Evolutionary conservation across 2,113 vertebrate genomes (phyloP), one percentile per base, ranked within the genome.

Genomic region (Conger conger): DNA sequence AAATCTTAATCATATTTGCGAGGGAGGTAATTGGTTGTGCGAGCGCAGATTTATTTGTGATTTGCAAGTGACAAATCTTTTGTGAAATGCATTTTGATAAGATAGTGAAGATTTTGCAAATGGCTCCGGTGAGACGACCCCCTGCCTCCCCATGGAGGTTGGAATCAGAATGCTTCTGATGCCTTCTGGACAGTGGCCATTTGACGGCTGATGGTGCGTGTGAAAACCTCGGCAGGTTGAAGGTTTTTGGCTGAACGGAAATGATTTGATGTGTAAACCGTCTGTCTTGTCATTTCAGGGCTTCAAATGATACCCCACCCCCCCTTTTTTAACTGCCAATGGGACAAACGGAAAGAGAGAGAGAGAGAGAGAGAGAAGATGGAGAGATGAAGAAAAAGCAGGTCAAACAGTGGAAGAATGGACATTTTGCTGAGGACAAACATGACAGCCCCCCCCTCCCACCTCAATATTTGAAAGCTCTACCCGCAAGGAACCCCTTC

Each of bases 331-430:
- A 54, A 18, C 33, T 13, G 4, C 79, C 60, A 81, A 27, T 50
- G 81, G 33, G 87, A 16, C 42, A 81, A 85, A 45, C 60, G 38
- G 15, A 78, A n/a, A n/a, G 30, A 78, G 42, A 50, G 23, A 73
- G 37, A 85, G 40, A n/a, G 42, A 73, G 33, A 76, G 30, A n/a
- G 53, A 76, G 30, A 76, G 84, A 76, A 76, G 77, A 76, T 89
- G 87, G 17, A 36, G 79, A 37, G 73, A 38, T 57, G 54, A 63
- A 63, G 81, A 18, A 17, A 78, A 37, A 36, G 13, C n/a, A 80
- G 16, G 16, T 38, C 30, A 80, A 77, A 60, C 42, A 88, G 68
- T 33, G 27, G 68, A 73, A 73, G 68, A 73, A 87, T 27, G 30
- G 30, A 45, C 53, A 50, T 15, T 78, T 38, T 18, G 76, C 76